Percentiles rank a stretch among this genome's conserved stretches.
phyloP scores from a whole-genome alignment of 1,140 invertebrate genomes.

The Eufriesea mexicana region DNA sequence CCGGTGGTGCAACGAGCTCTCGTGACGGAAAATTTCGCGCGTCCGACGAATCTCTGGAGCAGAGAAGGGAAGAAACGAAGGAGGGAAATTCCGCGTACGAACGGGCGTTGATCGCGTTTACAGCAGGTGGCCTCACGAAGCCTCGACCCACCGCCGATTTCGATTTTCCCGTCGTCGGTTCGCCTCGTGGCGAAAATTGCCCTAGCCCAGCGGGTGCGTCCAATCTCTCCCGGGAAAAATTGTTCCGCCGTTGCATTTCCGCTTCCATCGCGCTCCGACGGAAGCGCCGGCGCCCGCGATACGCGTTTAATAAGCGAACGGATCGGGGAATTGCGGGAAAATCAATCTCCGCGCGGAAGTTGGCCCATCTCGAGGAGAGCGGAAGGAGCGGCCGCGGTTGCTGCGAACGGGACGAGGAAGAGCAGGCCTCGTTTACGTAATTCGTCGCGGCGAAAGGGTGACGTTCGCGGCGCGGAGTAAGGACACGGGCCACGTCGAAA shows the following conservation, averaged over 20 bases:
- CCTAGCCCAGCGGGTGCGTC: background rate
- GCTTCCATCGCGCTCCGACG: too few relatives aligned
- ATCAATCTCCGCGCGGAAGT: conserved; percentile 12
- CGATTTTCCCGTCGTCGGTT: background rate
- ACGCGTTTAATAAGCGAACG: background rate
- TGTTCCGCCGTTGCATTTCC: background rate
- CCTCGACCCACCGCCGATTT: background rate
- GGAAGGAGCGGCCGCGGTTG: background rate
- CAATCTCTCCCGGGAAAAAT: conserved; percentile 1
- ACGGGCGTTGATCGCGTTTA: background rate
- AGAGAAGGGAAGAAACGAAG: background rate
- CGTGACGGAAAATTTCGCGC: background rate
- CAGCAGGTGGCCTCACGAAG: background rate
- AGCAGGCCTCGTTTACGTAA: conserved; percentile 11
- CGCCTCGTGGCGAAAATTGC: background rate
- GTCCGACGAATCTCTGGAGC: too few relatives aligned
- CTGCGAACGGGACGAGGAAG: background rate
- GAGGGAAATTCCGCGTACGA: background rate
- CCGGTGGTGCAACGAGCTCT: background rate
- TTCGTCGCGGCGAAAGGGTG: background rate
- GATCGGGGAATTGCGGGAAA: conserved; percentile 4
- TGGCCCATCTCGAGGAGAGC: background rate
- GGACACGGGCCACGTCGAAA: background rate
- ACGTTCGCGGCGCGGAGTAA: background rate
- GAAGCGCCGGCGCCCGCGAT: background rate